Base-by-base conservation (phyloP, 2,113 vertebrate species). In the Dolichallabes microphthalmus region DNA sequence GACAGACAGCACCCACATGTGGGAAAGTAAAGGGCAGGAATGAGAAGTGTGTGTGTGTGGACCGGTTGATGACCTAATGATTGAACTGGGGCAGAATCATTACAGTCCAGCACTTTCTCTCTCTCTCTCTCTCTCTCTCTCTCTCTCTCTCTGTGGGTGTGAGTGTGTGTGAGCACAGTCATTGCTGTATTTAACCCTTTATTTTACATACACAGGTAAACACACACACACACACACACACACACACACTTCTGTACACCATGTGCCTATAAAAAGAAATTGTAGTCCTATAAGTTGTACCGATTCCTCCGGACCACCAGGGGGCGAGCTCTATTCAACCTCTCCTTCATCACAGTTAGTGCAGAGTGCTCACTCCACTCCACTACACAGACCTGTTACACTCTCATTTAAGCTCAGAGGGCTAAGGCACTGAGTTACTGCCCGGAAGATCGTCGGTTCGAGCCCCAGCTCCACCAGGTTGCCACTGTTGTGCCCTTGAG, bases 1-100 rank as follows among this genome's bases (percentile, higher is more conserved):
- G 30, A 39, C 8, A 82, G 64, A 69, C 50, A 27, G 76, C 15
- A 3, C 53, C 50, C 45, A 82, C 52, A 75, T 55, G 74, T 76
- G 74, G 50, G 74, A 76, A 76, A 27, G 74, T 76, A 76, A 76
- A 80, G 84, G 77, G 78, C 78, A 80, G 57, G 32, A 60, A 68
- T 82, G 80, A 68, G 50, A 69, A 22, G 52, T 50, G 20, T 35
- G 52, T 50, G 20, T 35, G 32, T 32, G 60, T 64, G 50, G 13
- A 58, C 9, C 20, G 19, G 63, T 7, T 35, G 27, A 85, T 69
- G 84, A 80, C 52, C 63, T 85, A 39, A 68, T 85, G 20, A 79
- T 5, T 64, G 57, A 53, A 1, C 13, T 52, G 39, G 12, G 45
- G 20, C 15, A 55, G 50, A 76, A 55, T 76, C 6, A 55, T 76